Evolutionary conservation across 2,888 invertebrate species (phyloP), one percentile per base, ranked within the genome.

Genomic region (Prosapia bicincta): DNA sequence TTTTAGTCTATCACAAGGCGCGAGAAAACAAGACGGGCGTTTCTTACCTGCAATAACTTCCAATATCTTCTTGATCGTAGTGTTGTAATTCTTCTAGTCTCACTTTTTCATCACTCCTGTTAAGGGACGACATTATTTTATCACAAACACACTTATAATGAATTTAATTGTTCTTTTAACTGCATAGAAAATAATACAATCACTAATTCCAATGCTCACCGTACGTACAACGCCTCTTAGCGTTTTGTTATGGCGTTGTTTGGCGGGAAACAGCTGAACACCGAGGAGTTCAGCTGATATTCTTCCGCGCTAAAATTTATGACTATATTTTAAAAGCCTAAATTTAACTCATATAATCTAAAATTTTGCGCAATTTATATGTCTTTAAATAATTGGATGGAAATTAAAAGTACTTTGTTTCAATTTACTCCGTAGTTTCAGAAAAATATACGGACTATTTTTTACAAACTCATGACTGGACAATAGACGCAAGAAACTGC

Each of bases 181-280:
- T 67, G 76, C 74, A 76, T 76, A 76, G 71, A 76, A 75, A 76
- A 74, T 68, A 71, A 73, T 70, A 76, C 76, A 76, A 76, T 74
- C 76, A 76, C 76, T 67, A 72, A 71, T 71, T 65, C 43, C 76
- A 72, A 72, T 68, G 75, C 86, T 86, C 86, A 83, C 82, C 83
- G 83, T 83, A 83, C 85, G 84, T 83, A 83, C 84, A 83, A 84
- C 84, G 84, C 84, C 85, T 84, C 83, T 82, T 83, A 83, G 84
- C 83, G 88, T 88, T 88, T 88, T 88, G 88, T 88, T 89, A 88
- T 88, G 88, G 88, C 88, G 87, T 85, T 86, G 87, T 88, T 88
- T 89, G 89, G 89, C 90, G 90, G 89, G 90, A 90, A 90, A 90
- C 89, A 90, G 89, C 89, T 90, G 81, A 79, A 80, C 71, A 75